Conservation (phyloP, 1,140 invertebrate genomes). For the Pseudomyrmex cubaensis region DNA sequence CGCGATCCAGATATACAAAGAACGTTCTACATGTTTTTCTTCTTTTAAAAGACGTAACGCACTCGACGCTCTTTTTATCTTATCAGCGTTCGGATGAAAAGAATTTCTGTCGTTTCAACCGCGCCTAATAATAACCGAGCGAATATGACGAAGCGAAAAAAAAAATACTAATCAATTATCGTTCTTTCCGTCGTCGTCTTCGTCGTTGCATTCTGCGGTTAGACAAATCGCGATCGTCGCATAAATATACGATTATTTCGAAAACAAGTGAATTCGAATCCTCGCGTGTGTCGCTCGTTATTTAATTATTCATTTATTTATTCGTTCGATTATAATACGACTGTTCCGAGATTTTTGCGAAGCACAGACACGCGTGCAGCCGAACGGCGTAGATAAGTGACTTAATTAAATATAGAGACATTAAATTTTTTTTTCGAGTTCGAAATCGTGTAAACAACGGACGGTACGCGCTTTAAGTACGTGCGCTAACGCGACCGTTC, state of each 20-base stretch:
- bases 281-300: too few species aligned
- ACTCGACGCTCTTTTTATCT: slow-evolving; percentile 15
- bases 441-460: neutral
- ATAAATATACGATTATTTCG: too few species aligned
- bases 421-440: too few species aligned
- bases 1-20: slow-evolving; percentile 26
- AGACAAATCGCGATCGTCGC: too few species aligned
- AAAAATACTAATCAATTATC: neutral
- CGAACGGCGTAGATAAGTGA: neutral
- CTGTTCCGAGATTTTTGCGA: neutral
- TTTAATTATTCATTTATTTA: neutral
- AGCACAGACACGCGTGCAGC: neutral
- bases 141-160: too few species aligned
- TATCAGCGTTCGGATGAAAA: slow-evolving; percentile 44
- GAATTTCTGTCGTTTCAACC: slow-evolving; percentile 13
- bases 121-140: slow-evolving; percentile 45
- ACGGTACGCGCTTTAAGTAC: neutral
- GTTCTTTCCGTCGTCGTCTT: too few species aligned
- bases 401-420: neutral
- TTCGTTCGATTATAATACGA: neutral
- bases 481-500: neutral
- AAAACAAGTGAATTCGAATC: too few species aligned
- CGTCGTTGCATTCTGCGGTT: too few species aligned
- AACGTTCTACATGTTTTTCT: slow-evolving; percentile 20
- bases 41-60: slow-evolving; percentile 1